Conservation (phyloP, 1,140 invertebrate species). For the Propsilocerus akamusi region DNA sequence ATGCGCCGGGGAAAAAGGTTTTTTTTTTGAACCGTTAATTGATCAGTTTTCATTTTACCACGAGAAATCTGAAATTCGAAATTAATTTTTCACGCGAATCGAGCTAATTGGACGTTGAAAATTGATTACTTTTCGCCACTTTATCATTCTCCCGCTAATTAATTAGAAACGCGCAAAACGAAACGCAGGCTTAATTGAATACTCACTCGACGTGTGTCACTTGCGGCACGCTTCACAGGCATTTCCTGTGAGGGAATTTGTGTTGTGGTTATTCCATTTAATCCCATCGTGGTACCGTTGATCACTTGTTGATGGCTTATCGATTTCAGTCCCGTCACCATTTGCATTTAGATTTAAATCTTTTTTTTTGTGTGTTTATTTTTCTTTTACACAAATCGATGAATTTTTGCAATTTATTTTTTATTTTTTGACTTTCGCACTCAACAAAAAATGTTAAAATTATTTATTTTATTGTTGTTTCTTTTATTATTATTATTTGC, state of each 20-base stretch:
- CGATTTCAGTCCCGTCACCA: neutral
- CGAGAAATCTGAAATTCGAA: too few relatives aligned
- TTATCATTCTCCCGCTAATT: too few relatives aligned
- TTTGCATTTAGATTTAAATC: neutral
- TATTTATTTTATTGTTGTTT: neutral
- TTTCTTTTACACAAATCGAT: neutral
- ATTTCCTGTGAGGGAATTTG: neutral
- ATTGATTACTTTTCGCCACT: too few relatives aligned
- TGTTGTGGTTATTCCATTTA: conserved; percentile 2
- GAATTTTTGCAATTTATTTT: neutral
- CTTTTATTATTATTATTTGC: neutral
- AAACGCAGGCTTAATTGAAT: too few relatives aligned
- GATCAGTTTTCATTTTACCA: too few relatives aligned
- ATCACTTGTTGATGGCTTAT: conserved; percentile 3
- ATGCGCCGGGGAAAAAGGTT: too few relatives aligned
- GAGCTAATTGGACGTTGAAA: too few relatives aligned
- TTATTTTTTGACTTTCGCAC: neutral
- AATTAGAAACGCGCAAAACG: too few relatives aligned
- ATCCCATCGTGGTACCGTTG: neutral
- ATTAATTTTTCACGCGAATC: too few relatives aligned
- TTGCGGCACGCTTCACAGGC: neutral
- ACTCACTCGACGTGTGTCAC: conserved; percentile 1
- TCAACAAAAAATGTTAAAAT: neutral
- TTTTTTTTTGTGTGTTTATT: neutral
- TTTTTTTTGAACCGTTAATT: too few relatives aligned